Percentiles rank a stretch among this genome's conserved stretches.
Evolutionary conservation across 2,797 vertebrate genomes (phyloP).

Genomic region (Poecilia picta): DNA sequence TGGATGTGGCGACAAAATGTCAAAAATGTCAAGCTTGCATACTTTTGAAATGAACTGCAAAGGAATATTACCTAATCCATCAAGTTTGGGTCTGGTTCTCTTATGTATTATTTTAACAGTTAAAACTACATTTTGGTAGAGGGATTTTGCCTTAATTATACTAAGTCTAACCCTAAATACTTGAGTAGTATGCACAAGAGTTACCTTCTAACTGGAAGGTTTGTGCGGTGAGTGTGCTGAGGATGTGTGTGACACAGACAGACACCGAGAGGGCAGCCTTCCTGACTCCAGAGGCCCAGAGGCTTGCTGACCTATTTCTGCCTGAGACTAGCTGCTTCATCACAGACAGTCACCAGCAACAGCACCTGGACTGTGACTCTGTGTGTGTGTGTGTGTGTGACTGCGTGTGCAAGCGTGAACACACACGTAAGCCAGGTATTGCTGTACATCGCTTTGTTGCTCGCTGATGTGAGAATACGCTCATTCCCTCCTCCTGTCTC

Average conservation of each 20-base stretch:
- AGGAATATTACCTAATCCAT: no score
- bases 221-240: slow-evolving; percentile 13
- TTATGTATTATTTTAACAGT: not conserved
- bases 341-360: slow-evolving; percentile 62
- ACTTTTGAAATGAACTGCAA: no score
- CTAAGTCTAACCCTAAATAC: not conserved
- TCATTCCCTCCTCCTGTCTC: slow-evolving; percentile 40
- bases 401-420: slow-evolving; percentile 14
- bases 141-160: not conserved
- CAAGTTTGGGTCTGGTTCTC: no score
- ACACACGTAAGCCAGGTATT: slow-evolving; percentile 46
- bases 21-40: no score
- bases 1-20: no score
- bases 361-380: slow-evolving; percentile 64
- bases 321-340: slow-evolving; percentile 71
- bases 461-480: slow-evolving; percentile 49
- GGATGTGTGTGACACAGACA: slow-evolving; percentile 11
- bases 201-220: slow-evolving; percentile 1
- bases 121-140: not conserved
- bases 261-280: slow-evolving; percentile 43
- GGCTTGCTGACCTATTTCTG: slow-evolving; percentile 76
- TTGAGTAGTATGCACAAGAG: not conserved
- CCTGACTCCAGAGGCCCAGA: slow-evolving; percentile 54
- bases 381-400: slow-evolving; percentile 9
- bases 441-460: slow-evolving; percentile 52